phyloP scores from a whole-genome alignment of 2,888 invertebrate species.

The Apeira syringaria region DNA sequence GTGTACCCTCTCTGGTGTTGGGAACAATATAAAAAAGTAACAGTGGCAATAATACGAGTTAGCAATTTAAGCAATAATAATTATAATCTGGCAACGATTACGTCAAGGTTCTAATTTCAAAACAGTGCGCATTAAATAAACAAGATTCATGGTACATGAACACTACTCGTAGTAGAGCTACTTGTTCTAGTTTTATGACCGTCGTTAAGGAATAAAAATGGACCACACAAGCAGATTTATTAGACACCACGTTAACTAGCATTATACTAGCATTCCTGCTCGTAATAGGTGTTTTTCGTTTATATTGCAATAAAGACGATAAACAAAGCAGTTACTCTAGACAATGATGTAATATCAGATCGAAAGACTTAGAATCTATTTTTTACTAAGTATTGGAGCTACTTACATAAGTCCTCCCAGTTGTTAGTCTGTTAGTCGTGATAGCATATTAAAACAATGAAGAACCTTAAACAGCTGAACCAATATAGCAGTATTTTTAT shows the following conservation, averaged over 20 bases:
- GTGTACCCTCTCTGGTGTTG: too few relatives aligned
- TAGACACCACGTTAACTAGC: background rate
- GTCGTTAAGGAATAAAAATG: conserved; percentile 1
- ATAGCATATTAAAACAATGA: too few relatives aligned
- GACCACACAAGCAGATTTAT: conserved; percentile 11
- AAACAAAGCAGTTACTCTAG: conserved; percentile 16
- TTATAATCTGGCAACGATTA: too few relatives aligned
- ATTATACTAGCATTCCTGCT: conserved; percentile 1
- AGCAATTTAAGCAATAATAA: too few relatives aligned
- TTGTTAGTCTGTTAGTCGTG: too few relatives aligned
- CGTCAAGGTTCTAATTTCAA: too few relatives aligned
- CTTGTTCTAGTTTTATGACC: conserved; percentile 4
- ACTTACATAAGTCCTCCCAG: too few relatives aligned
- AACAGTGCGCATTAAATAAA: conserved; percentile 3
- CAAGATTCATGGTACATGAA: conserved; percentile 1
- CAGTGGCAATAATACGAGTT: too few relatives aligned
- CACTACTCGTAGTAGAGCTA: conserved; percentile 1
- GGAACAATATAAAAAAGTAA: too few relatives aligned
- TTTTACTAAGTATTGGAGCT: too few relatives aligned
- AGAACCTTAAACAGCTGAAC: too few relatives aligned
- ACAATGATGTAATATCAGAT: conserved; percentile 2
- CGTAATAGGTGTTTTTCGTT: conserved; percentile 3
- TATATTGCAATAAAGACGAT: conserved; percentile 15
- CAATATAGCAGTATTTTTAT: too few relatives aligned
- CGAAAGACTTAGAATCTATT: conserved; percentile 9